Conservation (phyloP, 2,797 vertebrate genomes). For the Telmatherina bonti region DNA sequence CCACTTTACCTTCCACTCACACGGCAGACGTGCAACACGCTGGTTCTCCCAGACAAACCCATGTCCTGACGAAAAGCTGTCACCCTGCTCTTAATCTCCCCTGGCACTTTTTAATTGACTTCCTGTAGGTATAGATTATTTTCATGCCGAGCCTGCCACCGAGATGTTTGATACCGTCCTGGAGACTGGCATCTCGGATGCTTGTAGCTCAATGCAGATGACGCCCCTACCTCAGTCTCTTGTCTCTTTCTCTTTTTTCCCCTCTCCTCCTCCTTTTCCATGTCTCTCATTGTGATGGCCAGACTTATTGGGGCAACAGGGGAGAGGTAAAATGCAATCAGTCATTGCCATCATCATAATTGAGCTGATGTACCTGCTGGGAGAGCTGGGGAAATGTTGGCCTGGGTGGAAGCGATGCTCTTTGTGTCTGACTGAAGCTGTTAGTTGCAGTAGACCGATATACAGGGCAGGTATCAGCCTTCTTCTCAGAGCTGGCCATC, state of each 20-base stretch:
- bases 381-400: constrained; percentile 70
- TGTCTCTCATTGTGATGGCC: constrained; percentile 68
- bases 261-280: constrained; percentile 24
- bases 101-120: constrained; percentile 96
- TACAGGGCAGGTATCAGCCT: constrained; percentile 47
- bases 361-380: constrained; percentile 80
- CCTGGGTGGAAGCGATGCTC: constrained; percentile 54
- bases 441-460: constrained; percentile 55
- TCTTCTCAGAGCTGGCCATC: constrained; percentile 48
- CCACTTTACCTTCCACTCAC: constrained; percentile 60
- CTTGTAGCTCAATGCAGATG: constrained; percentile 72
- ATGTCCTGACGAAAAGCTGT: constrained; percentile 89
- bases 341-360: constrained; percentile 81
- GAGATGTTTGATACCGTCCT: constrained; percentile 84
- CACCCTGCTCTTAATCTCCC: constrained; percentile 93
- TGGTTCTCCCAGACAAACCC: constrained; percentile 76
- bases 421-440: constrained; percentile 69
- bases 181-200: constrained; percentile 80
- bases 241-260: constrained; percentile 30
- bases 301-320: constrained; percentile 72
- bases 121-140: constrained; percentile 94
- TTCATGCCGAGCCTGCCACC: constrained; percentile 88
- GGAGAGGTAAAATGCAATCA: constrained; percentile 81
- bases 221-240: constrained; percentile 58
- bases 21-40: constrained; percentile 49